These are phyloP conservation scores for Brachymystax lenok DNA, from an alignment of 2,797 vertebrate species.

Conservation along the genomic window DNA sequence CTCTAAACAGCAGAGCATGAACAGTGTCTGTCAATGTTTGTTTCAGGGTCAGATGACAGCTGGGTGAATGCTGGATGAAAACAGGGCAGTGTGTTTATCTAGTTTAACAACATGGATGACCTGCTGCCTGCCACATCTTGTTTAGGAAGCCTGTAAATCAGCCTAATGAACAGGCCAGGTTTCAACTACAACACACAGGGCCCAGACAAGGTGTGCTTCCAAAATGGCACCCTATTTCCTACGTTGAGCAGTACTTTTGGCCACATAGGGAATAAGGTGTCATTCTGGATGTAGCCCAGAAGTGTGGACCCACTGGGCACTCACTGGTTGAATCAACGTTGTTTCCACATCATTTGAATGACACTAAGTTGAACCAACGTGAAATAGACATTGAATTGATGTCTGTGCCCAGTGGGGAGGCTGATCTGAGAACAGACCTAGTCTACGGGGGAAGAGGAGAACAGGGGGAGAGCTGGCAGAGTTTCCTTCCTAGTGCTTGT, in stretches of 20 bases:
- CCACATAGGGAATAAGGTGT: no score
- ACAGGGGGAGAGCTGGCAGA: neutral
- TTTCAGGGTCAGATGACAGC: conserved; percentile 9
- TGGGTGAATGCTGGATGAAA: neutral
- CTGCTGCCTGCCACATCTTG: neutral
- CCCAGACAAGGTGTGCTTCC: neutral
- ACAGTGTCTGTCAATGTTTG: neutral
- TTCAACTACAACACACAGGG: neutral
- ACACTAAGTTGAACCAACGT: no score
- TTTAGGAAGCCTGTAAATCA: conserved; percentile 2
- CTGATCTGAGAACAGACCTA: no score
- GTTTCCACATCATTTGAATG: no score
- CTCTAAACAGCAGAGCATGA: neutral
- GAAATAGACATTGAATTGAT: no score
- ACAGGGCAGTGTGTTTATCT: neutral
- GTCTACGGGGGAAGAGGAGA: neutral
- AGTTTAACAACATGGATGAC: neutral
- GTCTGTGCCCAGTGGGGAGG: no score
- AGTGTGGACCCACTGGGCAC: no score
- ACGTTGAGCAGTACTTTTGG: no score
- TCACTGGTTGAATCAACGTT: no score
- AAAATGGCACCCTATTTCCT: no score
- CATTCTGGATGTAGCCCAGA: no score
- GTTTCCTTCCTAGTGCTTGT: neutral
- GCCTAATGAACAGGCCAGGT: neutral